These are phyloP conservation scores for Perca fluviatilis DNA, from an alignment of 2,113 vertebrate species.

Conservation along the genomic window DNA sequence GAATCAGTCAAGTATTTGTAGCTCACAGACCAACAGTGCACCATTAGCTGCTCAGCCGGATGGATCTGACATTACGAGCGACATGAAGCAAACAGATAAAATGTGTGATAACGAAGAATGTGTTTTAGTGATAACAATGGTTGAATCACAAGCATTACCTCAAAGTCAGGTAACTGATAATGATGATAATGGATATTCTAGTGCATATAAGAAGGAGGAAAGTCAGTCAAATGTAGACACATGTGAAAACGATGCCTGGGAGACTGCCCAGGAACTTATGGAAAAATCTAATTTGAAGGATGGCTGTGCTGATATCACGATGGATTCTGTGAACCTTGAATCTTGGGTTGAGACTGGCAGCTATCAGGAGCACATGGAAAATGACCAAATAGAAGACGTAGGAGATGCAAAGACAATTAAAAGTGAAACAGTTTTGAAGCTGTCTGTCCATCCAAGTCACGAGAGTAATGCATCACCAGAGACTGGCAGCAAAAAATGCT, in stretches of 20 bases:
- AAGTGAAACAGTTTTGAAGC: not conserved
- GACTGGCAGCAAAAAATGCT: not conserved
- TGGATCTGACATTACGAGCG: not conserved
- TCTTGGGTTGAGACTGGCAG: not conserved
- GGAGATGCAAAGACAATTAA: not conserved
- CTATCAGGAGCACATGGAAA: not conserved
- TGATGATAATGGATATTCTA: not conserved
- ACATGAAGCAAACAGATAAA: constrained; percentile 19
- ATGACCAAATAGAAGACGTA: not conserved
- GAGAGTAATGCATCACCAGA: not conserved
- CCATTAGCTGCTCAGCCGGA: not conserved
- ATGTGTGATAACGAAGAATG: constrained; percentile 5
- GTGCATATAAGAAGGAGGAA: not conserved
- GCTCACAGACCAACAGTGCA: not conserved
- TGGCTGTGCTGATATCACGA: not conserved
- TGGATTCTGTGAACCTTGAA: not conserved
- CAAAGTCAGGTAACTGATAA: constrained; percentile 10
- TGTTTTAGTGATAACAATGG: not conserved
- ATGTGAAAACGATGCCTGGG: not conserved
- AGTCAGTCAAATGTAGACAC: not conserved
- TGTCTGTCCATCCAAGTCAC: not conserved
- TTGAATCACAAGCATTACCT: not conserved
- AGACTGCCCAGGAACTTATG: not conserved
- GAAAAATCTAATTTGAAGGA: constrained; percentile 3
- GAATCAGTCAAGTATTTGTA: not conserved